phyloP scores from a whole-genome alignment of 2,113 vertebrate species.

The Archocentrus centrarchus region DNA sequence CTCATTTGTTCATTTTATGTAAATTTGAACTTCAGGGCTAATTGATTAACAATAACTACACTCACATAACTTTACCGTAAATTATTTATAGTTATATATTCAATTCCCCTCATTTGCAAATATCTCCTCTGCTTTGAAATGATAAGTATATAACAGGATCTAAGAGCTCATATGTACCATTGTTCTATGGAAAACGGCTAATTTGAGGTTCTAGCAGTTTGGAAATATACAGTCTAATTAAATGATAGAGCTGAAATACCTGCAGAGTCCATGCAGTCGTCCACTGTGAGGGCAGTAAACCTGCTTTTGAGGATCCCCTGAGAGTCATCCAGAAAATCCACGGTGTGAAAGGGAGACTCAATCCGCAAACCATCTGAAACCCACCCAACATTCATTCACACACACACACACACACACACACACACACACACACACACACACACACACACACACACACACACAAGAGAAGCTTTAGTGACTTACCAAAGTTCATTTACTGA shows the following conservation, averaged over 20 bases:
- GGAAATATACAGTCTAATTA: too few relatives aligned
- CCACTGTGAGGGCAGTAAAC: conserved; percentile 75
- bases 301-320: conserved; percentile 79
- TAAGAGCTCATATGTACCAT: background rate
- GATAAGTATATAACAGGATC: background rate
- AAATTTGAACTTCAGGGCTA: background rate
- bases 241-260: conserved; percentile 72
- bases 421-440: too few relatives aligned
- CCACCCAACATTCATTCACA: background rate
- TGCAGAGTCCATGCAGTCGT: conserved; percentile 86
- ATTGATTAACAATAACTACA: background rate
- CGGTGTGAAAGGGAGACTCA: conserved; percentile 86
- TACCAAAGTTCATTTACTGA: background rate
- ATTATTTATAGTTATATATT: rapidly evolving
- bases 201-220: background rate
- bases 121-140: background rate
- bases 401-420: too few relatives aligned
- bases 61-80: background rate
- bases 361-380: conserved; percentile 78
- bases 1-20: background rate
- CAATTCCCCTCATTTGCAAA: background rate
- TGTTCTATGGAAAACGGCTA: background rate
- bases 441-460: background rate
- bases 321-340: conserved; percentile 87
- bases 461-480: background rate